Base-by-base conservation (phyloP, 2,888 invertebrate species). In the Prosapia bicincta region DNA sequence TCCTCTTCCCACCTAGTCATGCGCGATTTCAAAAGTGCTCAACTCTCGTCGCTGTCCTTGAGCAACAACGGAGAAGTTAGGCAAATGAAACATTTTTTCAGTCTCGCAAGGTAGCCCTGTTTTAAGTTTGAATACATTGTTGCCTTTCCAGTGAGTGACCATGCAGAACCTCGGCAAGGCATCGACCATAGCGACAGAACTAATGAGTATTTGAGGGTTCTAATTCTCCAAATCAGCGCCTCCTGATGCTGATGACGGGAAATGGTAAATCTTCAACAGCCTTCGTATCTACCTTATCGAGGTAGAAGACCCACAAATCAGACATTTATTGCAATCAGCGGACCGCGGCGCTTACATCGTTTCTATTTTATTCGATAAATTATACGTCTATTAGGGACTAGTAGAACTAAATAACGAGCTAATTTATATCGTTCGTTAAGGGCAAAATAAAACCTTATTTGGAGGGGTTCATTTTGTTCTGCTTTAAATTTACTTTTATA, bases 151-250 rank as follows among this genome's bases (percentile, higher is more conserved):
- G 54, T 54, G 54, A 54, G 20, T 54, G 54, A 54, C 54, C 54
- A 54, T 54, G 54, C 54, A 13, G 54, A 54, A 54, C 54, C 20
- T 2, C 3, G 20, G n/a, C 54, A 54, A 54, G 54, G 54, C 54
- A 54, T 20, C n/a, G 54, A 54, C 54, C 54, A 54, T 54, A 54
- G 54, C 54, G 20, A 20, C 20, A 26, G 72, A 72, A 72, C 72
- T 72, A 72, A 72, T 72, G 72, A 72, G 30, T 54, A 54, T 54
- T 72, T 72, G 66, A 66, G 30, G 26, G 71, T 65, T 54, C 65
- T 26, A 65, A 72, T 67, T 67, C 66, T 72, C 26, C 72, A 67
- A 72, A 72, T 72, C 67, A 72, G 72, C 26, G 72, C 54, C 20
- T 20, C 13, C 20, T 20, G 54, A 20, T 54, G 54, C 54, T 54